Evolutionary conservation across 2,888 invertebrate genomes (phyloP).

Genomic region (Smittia aterrima): DNA sequence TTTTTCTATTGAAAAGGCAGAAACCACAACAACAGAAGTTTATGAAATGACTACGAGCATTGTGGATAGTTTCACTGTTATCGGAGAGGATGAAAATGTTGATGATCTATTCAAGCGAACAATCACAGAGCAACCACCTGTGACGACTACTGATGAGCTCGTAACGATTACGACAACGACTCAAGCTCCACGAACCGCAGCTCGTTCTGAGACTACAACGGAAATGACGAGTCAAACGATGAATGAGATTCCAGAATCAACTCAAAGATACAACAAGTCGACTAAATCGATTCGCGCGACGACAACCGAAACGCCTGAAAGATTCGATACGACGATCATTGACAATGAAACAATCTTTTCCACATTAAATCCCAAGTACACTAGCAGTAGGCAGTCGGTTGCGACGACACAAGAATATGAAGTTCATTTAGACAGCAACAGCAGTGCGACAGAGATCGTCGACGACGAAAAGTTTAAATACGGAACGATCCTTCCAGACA

Average conservation of each 20-base stretch:
- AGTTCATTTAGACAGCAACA: not conserved
- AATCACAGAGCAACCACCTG: conserved; percentile 12
- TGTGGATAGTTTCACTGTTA: conserved; percentile 16
- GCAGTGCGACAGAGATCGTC: not conserved
- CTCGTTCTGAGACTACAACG: not conserved
- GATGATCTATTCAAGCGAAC: conserved; percentile 26
- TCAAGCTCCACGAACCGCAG: not conserved
- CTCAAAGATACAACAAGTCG: not conserved
- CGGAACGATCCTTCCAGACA: conserved; percentile 13
- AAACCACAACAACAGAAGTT: conserved; percentile 33
- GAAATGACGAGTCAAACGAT: not conserved
- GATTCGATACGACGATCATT: not conserved
- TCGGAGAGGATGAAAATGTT: conserved; percentile 20
- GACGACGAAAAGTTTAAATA: conserved; percentile 39
- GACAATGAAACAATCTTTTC: conserved; percentile 1
- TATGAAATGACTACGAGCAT: not conserved
- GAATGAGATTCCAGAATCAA: conserved; percentile 12
- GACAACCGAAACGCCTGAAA: not conserved
- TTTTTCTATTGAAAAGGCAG: not conserved
- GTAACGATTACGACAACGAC: not conserved
- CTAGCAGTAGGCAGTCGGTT: not conserved
- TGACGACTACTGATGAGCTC: not conserved
- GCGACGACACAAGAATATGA: not conserved
- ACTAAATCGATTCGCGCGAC: conserved; percentile 33
- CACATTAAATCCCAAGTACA: not conserved